Evolutionary conservation across 92 coral and sea anemone genomes (phyloP).

Genomic region (Zoanthus solanderi): DNA sequence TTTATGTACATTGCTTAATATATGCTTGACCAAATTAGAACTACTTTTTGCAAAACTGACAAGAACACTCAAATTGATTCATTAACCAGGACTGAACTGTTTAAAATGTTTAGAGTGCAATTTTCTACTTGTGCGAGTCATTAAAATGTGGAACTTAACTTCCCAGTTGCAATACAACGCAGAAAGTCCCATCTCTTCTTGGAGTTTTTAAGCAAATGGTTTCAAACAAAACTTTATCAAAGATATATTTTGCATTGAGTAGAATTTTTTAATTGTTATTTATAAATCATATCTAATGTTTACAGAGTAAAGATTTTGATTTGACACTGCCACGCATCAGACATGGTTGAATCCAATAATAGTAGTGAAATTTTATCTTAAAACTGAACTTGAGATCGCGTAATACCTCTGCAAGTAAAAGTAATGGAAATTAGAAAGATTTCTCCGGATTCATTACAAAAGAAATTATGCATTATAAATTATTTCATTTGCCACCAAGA

Average conservation of each 20-base stretch:
- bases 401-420: too few species aligned
- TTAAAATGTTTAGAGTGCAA: background rate
- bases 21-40: conserved; percentile 27
- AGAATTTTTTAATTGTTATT: conserved; percentile 8
- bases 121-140: background rate
- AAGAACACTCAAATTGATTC: conserved; percentile 4
- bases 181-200: background rate
- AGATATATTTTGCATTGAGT: background rate
- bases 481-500: too few species aligned
- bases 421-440: too few species aligned
- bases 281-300: conserved; percentile 19
- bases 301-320: background rate
- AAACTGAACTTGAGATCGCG: too few species aligned
- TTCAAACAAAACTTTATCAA: background rate
- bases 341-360: background rate
- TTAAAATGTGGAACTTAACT: background rate
- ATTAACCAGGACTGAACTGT: background rate
- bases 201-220: background rate
- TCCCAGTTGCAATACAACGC: background rate
- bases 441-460: too few species aligned
- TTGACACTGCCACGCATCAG: background rate
- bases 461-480: too few species aligned
- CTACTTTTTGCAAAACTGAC: conserved; percentile 28
- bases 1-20: conserved; percentile 10
- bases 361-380: too few species aligned